Evolutionary conservation across 2,113 vertebrate genomes (phyloP), one percentile per base, ranked within the genome.

Genomic region (Carlito syrichta): DNA sequence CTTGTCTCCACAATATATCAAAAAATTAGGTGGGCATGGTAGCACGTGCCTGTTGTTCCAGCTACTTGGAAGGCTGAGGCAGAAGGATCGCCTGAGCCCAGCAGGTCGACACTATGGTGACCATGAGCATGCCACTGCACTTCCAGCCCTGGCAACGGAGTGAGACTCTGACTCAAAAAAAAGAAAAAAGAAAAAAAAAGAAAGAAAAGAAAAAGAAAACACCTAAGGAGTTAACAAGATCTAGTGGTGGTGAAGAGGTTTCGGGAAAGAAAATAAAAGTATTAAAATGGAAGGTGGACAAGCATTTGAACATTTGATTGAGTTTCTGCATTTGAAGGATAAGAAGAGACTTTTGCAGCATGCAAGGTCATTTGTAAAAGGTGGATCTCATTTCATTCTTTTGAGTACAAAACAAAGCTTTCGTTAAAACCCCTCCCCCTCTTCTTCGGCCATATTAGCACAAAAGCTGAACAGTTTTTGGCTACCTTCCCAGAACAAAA

Each of bases 401-500:
- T 82, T 91, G 23, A 63, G 73, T 81, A 50, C 8, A 48, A 90
- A 93, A 96, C 16, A 85, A 84, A 90, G 35, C 16, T 90, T 82
- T 96, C 35, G 40, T 25, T 62, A 91, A 91, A 32, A 76, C 43
- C 17, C 25, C 23, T 48, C 9, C 5, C 25, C 30, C n/a, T 68
- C 81, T 90, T 79, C 83, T n/a, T 79, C 38, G 50, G 8, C 71
- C 52, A 56, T 62, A 74, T 74, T 85, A 95, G 38, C 45, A 71
- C n/a, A 89, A 81, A 94, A 91, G 25, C 35, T 9, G 14, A 71
- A 81, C n/a, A 82, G 4, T 5, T 76, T 76, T 87, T 88, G 50
- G 58, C 77, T 85, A 66, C 52, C 35, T 93, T 94, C 78, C 58
- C 52, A 95, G 58, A 91, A 86, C 27, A 94, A 91, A 97, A 69